Percentiles rank a stretch among this genome's conserved stretches.
Evolutionary conservation across 2,113 vertebrate genomes (phyloP).

Genomic region (Prionailurus viverrinus): DNA sequence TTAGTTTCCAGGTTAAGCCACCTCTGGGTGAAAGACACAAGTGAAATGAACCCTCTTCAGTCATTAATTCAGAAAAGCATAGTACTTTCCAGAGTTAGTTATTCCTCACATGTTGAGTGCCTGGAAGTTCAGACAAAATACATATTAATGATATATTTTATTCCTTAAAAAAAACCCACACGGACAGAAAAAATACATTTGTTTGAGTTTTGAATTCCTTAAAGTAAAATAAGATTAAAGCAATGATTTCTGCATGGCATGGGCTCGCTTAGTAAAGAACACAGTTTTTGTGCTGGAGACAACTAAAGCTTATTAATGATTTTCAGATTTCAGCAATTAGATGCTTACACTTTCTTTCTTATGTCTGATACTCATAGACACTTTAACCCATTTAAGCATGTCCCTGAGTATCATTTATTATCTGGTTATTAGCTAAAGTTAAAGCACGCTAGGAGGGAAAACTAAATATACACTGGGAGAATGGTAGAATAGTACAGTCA

Average conservation of each 20-base stretch:
- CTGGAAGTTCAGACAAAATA: conserved; percentile 5
- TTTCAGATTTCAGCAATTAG: conserved; percentile 10
- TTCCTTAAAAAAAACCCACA: conserved; percentile 13
- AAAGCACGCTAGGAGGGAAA: conserved; percentile 9
- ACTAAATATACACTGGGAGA: background rate
- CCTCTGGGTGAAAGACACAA: background rate
- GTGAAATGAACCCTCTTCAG: background rate
- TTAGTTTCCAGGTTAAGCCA: background rate
- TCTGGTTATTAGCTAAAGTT: background rate
- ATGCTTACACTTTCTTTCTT: background rate
- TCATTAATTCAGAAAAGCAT: background rate
- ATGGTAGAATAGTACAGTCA: background rate
- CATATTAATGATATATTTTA: background rate
- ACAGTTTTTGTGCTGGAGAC: background rate
- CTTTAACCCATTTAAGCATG: background rate
- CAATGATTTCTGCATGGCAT: conserved; percentile 1
- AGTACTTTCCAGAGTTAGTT: background rate
- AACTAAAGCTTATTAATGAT: background rate
- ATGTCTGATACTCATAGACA: background rate
- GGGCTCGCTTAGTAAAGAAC: background rate
- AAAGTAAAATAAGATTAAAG: conserved; percentile 28
- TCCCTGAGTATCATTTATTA: background rate
- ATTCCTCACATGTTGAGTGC: background rate
- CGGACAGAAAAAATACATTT: background rate
- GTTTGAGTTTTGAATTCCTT: conserved; percentile 16